Conservation (phyloP, 2,888 invertebrate genomes). For the Aleiodes testaceus region DNA sequence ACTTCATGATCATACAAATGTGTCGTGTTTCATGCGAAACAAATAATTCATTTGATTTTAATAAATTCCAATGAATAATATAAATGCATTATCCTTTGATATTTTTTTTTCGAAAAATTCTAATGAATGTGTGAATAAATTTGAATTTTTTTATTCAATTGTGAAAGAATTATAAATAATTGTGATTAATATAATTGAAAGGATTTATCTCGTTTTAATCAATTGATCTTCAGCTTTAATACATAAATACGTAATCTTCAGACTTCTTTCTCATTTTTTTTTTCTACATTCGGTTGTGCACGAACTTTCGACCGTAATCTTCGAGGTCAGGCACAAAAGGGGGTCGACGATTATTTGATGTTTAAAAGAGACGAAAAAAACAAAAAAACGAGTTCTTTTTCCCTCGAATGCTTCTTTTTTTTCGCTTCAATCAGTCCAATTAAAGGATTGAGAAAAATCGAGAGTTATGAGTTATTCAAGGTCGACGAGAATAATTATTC, state of each 20-base stretch:
- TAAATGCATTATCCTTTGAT: not conserved
- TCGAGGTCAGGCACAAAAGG: conserved; percentile 21
- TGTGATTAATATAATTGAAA: too few species aligned
- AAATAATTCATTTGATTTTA: not conserved
- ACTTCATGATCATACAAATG: not conserved
- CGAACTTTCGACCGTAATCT: conserved; percentile 26
- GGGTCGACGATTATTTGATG: conserved; percentile 7
- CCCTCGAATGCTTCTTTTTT: not conserved
- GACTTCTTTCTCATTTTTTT: not conserved
- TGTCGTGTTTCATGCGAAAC: not conserved
- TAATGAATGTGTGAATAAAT: too few species aligned
- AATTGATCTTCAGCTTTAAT: conserved; percentile 1
- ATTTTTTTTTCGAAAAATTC: not conserved
- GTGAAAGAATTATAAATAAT: not conserved
- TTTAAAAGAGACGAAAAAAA: not conserved
- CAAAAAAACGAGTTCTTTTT: not conserved
- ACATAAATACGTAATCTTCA: not conserved
- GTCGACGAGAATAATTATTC: conserved; percentile 17
- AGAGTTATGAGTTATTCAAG: conserved; percentile 28
- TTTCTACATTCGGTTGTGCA: not conserved
- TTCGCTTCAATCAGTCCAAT: not conserved
- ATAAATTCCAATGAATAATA: not conserved
- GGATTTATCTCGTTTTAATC: too few species aligned
- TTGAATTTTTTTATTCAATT: not conserved
- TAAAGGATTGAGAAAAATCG: not conserved